phyloP scores from a whole-genome alignment of 2,888 invertebrate species.

The Phaedon cochleariae region DNA sequence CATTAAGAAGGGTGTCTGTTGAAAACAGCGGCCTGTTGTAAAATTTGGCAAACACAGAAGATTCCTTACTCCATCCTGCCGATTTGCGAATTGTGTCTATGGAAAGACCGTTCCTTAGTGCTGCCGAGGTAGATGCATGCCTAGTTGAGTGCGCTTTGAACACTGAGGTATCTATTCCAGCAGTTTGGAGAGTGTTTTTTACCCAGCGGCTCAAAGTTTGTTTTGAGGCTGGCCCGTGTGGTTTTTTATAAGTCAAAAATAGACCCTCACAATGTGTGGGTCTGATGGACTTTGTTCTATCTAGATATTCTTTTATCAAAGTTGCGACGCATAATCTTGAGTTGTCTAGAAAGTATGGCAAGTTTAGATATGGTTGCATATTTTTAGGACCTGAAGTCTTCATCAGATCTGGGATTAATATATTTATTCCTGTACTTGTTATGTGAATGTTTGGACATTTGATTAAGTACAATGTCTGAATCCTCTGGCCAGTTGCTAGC shows the following conservation, averaged over 20 bases:
- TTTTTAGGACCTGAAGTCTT: conserved; percentile 24
- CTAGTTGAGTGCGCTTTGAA: conserved; percentile 36
- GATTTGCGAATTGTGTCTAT: conserved; percentile 34
- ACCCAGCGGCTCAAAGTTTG: conserved; percentile 41
- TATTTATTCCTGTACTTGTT: conserved; percentile 6
- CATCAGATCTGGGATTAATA: conserved; percentile 21
- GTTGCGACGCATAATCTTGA: conserved; percentile 18
- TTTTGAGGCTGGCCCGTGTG: conserved; percentile 28
- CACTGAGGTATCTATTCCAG: background rate
- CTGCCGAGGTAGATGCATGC: conserved; percentile 31
- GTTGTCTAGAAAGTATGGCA: conserved; percentile 19
- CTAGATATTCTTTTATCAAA: conserved; percentile 6
- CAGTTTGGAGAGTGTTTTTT: conserved; percentile 1
- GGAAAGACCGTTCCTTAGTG: conserved; percentile 32
- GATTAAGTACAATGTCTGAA: conserved; percentile 25
- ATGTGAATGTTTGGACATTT: conserved; percentile 9
- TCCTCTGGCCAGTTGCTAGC: conserved; percentile 17
- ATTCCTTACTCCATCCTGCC: conserved; percentile 21
- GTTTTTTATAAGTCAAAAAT: conserved; percentile 28
- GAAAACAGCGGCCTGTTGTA: too few species aligned
- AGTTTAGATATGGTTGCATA: conserved; percentile 16
- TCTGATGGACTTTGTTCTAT: conserved; percentile 5
- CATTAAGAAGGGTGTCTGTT: too few species aligned
- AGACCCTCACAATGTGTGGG: background rate
- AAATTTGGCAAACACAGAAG: too few species aligned